A percentile compares a stretch with the other conserved stretches of the same genome.
These are phyloP conservation scores for Glandiceps talaboti DNA, from an alignment of 53 echinoderm and acorn worm genomes.

Conservation along the genomic window DNA sequence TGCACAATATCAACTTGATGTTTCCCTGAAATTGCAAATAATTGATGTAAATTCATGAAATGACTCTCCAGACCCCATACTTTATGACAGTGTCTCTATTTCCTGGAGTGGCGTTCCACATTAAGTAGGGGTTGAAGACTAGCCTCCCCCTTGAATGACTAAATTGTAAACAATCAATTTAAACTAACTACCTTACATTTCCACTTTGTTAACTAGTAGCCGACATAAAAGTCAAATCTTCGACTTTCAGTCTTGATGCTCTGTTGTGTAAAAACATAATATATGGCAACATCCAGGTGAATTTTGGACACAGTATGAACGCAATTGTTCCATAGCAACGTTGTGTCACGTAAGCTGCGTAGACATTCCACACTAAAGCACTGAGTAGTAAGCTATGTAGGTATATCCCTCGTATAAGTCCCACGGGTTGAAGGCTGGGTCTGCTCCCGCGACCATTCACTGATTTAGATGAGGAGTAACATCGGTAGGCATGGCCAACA, in stretches of 20 bases:
- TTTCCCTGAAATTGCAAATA: no score
- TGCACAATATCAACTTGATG: no score
- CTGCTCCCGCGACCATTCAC: not conserved
- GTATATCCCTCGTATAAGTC: not conserved
- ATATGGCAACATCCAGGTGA: conserved; percentile 34
- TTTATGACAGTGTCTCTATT: no score
- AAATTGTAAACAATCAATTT: no score
- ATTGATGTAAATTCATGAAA: no score
- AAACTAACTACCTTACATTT: no score
- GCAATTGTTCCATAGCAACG: conserved; percentile 50
- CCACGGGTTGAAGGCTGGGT: not conserved
- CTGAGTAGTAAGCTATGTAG: not conserved
- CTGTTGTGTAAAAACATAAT: not conserved
- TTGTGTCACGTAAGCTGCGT: conserved; percentile 20
- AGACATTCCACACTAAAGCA: conserved; percentile 27
- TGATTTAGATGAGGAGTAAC: not conserved
- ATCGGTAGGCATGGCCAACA: not conserved
- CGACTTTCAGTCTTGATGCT: not conserved
- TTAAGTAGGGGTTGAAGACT: no score
- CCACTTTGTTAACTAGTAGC: no score
- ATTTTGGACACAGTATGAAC: conserved; percentile 46
- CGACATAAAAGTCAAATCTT: no score
- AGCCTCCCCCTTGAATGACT: no score
- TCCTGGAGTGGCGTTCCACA: no score
- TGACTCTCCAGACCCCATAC: no score